phyloP scores from a whole-genome alignment of 2,797 vertebrate genomes.

The Cynodonichthys magdalenae region DNA sequence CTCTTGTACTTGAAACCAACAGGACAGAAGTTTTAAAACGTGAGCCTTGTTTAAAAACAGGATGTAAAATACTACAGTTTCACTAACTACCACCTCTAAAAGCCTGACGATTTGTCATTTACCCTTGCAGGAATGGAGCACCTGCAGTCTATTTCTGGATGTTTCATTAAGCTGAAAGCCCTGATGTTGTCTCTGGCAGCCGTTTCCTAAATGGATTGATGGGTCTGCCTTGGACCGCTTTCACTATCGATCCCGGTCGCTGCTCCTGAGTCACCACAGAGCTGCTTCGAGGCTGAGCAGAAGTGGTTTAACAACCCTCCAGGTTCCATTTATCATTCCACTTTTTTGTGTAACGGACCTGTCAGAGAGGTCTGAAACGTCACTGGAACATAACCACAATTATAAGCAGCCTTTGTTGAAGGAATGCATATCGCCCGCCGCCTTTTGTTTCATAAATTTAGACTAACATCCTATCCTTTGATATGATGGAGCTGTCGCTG shows the following conservation, averaged over 20 bases:
- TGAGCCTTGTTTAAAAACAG: too few relatives aligned
- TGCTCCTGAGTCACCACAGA: conserved; percentile 42
- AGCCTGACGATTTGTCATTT: not conserved
- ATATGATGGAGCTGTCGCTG: too few relatives aligned
- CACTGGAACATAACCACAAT: conserved; percentile 15
- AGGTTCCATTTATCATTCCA: conserved; percentile 26
- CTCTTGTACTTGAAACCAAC: too few relatives aligned
- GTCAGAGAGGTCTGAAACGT: conserved; percentile 36
- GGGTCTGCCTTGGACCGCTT: conserved; percentile 39
- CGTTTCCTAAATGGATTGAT: conserved; percentile 54
- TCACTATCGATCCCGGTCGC: conserved; percentile 58
- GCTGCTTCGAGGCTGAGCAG: conserved; percentile 11
- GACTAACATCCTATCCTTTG: too few relatives aligned
- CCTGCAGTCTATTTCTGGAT: conserved; percentile 7
- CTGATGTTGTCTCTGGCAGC: conserved; percentile 20
- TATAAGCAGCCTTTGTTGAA: not conserved
- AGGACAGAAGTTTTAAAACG: too few relatives aligned
- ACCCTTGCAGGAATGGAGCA: conserved; percentile 26
- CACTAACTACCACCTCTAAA: conserved; percentile 13
- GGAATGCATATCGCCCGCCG: too few relatives aligned
- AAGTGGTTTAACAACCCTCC: conserved; percentile 11
- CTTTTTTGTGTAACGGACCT: conserved; percentile 24
- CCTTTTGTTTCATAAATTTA: too few relatives aligned
- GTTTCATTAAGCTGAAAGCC: conserved; percentile 67
- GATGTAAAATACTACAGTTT: not conserved